phyloP scores from a whole-genome alignment of 1,140 invertebrate species.

The Tribolium castaneum region DNA sequence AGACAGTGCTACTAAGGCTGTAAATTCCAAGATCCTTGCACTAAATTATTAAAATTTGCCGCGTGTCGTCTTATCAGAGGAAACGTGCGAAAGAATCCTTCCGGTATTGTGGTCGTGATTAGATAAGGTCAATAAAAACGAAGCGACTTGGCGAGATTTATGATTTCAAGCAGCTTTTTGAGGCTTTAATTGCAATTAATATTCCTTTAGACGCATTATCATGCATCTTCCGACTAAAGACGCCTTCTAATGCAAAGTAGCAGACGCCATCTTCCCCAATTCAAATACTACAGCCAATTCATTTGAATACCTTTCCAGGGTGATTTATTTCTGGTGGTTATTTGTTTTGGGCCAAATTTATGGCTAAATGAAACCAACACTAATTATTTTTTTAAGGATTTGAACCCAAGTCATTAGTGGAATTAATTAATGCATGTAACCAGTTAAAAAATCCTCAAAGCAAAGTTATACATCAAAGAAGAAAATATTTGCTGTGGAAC shows the following conservation, averaged over 20 bases:
- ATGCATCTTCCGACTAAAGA: not conserved
- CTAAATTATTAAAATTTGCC: slow-evolving; percentile 33
- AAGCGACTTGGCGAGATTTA: too few species aligned
- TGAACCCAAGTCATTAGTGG: too few species aligned
- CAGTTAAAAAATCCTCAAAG: too few species aligned
- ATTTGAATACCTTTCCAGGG: slow-evolving; percentile 14
- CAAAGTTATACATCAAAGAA: too few species aligned
- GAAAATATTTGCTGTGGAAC: too few species aligned
- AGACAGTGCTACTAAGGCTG: slow-evolving; percentile 23
- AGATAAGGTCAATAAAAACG: slow-evolving; percentile 15
- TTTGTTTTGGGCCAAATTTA: not conserved
- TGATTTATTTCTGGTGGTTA: slow-evolving; percentile 5
- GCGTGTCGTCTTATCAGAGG: not conserved
- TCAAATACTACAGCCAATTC: not conserved
- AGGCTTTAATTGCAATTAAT: slow-evolving; percentile 3
- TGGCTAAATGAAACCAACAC: too few species aligned
- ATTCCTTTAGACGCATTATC: slow-evolving; percentile 2
- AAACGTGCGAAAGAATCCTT: not conserved
- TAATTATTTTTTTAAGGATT: too few species aligned
- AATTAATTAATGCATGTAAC: too few species aligned
- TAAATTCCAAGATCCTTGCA: slow-evolving; percentile 20
- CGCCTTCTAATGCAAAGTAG: slow-evolving; percentile 1
- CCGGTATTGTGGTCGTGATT: slow-evolving; percentile 17
- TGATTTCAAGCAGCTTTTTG: not conserved
- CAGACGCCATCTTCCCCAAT: not conserved